Percentiles rank a stretch among this genome's conserved stretches.
Conservation (phyloP, 92 coral and sea anemone genomes). For the Hydrozoanthus gracilis region DNA sequence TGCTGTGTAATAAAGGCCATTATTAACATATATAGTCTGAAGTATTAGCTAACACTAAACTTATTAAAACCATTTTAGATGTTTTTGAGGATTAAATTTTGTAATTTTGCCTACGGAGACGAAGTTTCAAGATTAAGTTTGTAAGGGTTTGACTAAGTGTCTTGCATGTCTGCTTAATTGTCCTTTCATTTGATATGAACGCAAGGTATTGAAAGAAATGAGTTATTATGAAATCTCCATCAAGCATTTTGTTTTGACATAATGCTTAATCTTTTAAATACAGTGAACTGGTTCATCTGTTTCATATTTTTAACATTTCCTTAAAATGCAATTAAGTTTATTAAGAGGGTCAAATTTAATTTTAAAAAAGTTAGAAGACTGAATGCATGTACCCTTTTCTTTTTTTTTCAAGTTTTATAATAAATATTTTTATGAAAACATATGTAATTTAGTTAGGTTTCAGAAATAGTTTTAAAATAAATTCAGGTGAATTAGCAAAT, state of each 20-base stretch:
- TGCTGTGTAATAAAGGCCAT: too few species aligned
- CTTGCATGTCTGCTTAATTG: background rate
- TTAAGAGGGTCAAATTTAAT: slow-evolving; percentile 6
- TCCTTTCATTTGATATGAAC: background rate
- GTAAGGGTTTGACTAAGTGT: background rate
- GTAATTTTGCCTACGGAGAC: too few species aligned
- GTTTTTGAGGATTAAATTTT: too few species aligned
- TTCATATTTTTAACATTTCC: background rate
- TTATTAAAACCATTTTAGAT: too few species aligned
- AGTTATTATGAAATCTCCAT: background rate
- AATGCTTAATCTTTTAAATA: background rate
- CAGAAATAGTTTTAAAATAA: too few species aligned
- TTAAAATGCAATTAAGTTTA: background rate
- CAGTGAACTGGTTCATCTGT: slow-evolving; percentile 9
- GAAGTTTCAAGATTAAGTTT: too few species aligned
- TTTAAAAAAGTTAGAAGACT: slow-evolving; percentile 2
- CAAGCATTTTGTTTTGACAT: background rate
- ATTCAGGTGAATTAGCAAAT: too few species aligned
- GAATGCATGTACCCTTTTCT: background rate
- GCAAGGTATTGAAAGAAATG: background rate
- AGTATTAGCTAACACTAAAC: too few species aligned
- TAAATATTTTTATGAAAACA: too few species aligned
- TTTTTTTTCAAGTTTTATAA: too few species aligned
- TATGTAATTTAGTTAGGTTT: too few species aligned
- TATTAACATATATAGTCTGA: too few species aligned